Evolutionary conservation across 2,113 vertebrate genomes (phyloP), one percentile per base, ranked within the genome.

Genomic region (Chaetorhynchus papuensis): DNA sequence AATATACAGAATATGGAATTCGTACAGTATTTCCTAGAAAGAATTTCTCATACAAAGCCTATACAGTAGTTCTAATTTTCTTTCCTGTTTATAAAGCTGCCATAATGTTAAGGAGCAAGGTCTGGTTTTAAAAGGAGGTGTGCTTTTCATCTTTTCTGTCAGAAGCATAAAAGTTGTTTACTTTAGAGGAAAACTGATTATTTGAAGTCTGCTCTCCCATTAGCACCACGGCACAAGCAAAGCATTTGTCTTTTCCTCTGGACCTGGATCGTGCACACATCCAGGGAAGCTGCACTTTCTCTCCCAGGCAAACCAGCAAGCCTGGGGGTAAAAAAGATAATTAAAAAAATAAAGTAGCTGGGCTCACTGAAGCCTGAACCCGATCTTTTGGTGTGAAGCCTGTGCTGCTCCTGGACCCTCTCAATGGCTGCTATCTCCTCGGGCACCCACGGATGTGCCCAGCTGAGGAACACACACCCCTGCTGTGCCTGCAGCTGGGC

Each of bases 361-460:
- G 65, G 66, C 53, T 80, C 16, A 52, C 27, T 7, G 3, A 60
- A 83, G 83, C 63, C 63, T 70, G 47, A 77, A 50, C 4, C 39
- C 22, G 31, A 33, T 41, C 33, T n/a, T 57, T 5, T 18, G 54
- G 60, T 66, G 83, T 33, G 89, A 83, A 81, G 61, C 19, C 60
- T 26, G 59, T 31, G 64, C 39, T 78, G 56, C 52, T 24, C 26
- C 63, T 30, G 27, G 39, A 26, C 11, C 30, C 56, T 56, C 15
- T 14, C 0, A 0, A 13, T 1, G 3, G 53, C 5, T 1, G 0
- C 4, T 0, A 3, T 5, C 56, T 76, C 61, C 52, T 22, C 0
- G 0, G 37, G 72, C 52, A 11, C 37, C 21, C 56, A 42, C 0
- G 0, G 41, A 24, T 4, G 8, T 3, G 13, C 1, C 16, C n/a